These are phyloP conservation scores for Sitophilus oryzae DNA, from an alignment of 1,140 invertebrate species.

Conservation along the genomic window DNA sequence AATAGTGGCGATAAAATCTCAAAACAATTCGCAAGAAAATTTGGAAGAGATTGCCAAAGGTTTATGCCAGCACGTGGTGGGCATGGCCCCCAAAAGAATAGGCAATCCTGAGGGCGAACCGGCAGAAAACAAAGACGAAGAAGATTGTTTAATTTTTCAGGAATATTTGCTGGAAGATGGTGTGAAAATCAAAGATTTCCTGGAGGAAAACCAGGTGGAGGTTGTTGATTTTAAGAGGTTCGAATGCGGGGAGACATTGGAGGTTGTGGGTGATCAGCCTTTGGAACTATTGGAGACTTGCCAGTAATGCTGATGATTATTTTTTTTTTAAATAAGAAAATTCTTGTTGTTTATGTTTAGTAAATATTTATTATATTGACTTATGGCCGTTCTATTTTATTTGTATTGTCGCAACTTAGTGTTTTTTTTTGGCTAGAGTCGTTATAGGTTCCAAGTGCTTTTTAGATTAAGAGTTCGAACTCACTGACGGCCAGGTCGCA, in stretches of 20 bases:
- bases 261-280: constrained; percentile 46
- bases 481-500: too few relatives aligned
- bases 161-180: constrained; percentile 78
- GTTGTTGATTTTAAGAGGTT: constrained; percentile 80
- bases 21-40: constrained; percentile 43
- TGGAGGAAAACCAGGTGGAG: constrained; percentile 60
- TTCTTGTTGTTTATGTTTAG: too few relatives aligned
- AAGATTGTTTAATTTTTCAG: constrained; percentile 73
- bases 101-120: constrained; percentile 63
- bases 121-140: constrained; percentile 58
- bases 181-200: constrained; percentile 65
- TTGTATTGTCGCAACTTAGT: too few relatives aligned
- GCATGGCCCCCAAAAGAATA: constrained; percentile 78
- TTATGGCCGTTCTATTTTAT: too few relatives aligned
- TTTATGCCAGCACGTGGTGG: constrained; percentile 89
- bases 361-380: too few relatives aligned
- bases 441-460: too few relatives aligned
- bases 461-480: too few relatives aligned
- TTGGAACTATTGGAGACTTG: constrained; percentile 57
- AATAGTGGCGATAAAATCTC: constrained; percentile 59
- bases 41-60: constrained; percentile 43
- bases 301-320: too few relatives aligned
- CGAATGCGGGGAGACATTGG: constrained; percentile 66
- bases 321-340: too few relatives aligned
- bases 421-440: too few relatives aligned